A percentile compares a stretch with the other conserved stretches of the same genome.
Conservation (phyloP, 2,888 invertebrate species). For the Electrophaes corylata region DNA sequence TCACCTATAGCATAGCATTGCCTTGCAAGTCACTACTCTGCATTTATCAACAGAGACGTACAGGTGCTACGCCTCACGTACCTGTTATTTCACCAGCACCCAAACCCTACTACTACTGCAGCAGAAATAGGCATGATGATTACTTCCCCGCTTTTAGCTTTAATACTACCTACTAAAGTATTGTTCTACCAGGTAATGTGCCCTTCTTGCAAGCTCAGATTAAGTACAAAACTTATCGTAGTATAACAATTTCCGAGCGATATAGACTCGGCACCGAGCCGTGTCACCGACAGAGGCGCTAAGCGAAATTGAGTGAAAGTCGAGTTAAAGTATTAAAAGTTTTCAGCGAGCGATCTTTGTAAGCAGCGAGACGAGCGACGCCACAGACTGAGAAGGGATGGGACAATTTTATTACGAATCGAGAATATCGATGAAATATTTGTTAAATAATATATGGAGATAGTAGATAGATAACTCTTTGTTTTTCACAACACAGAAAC, state of each 20-base stretch:
- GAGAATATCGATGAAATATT: constrained; percentile 31
- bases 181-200: not conserved
- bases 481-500: no score
- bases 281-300: constrained; percentile 75
- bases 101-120: no score
- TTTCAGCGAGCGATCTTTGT: constrained; percentile 79
- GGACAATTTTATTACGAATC: constrained; percentile 25
- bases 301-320: constrained; percentile 82
- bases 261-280: constrained; percentile 62
- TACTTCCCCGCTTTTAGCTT: no score
- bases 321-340: constrained; percentile 84
- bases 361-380: constrained; percentile 54
- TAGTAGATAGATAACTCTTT: no score
- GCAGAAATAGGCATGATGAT: no score
- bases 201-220: constrained; percentile 18
- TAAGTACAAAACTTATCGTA: constrained; percentile 45
- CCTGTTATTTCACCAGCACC: no score
- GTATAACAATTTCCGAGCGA: constrained; percentile 69
- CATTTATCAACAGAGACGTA: no score
- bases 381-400: constrained; percentile 48
- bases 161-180: no score
- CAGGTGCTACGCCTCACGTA: no score
- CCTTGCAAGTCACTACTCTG: no score
- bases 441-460: no score
- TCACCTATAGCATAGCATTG: no score